A percentile compares a stretch with the other conserved stretches of the same genome.
Evolutionary conservation across 2,888 invertebrate genomes (phyloP).

Genomic region (Tyria jacobaeae): DNA sequence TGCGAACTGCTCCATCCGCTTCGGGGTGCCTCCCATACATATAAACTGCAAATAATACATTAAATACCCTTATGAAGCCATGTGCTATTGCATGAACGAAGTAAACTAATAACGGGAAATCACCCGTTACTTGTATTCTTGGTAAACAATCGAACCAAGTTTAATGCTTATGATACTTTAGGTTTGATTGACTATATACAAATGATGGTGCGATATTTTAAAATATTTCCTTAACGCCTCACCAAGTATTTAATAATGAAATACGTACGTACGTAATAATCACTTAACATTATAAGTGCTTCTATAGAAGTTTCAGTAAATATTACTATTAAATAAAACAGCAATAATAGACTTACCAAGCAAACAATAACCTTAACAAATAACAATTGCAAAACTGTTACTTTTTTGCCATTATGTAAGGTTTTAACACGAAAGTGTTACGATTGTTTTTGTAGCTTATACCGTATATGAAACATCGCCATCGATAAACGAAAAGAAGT

Average conservation of each 20-base stretch:
- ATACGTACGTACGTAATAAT: too few relatives aligned
- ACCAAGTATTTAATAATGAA: too few relatives aligned
- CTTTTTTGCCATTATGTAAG: background rate
- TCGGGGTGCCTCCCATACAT: constrained; percentile 98
- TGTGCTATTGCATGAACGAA: too few relatives aligned
- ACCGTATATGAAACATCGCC: too few relatives aligned
- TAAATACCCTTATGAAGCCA: background rate
- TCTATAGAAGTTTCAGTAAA: background rate
- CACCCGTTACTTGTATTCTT: background rate
- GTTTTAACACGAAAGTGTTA: too few relatives aligned
- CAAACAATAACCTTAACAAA: too few relatives aligned
- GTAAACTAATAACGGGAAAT: background rate
- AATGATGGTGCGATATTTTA: background rate
- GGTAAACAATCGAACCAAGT: background rate
- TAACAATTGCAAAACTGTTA: background rate
- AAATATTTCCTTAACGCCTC: background rate
- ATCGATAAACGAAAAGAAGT: background rate
- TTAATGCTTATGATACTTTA: background rate
- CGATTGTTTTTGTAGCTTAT: too few relatives aligned
- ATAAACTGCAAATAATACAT: constrained; percentile 91
- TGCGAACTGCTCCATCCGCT: constrained; percentile 97
- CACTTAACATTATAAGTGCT: background rate
- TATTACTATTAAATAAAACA: background rate
- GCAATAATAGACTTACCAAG: too few relatives aligned
- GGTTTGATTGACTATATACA: too few relatives aligned